Evolutionary conservation across 2,113 vertebrate species (phyloP).

Genomic region (Spizaetus ornatus): DNA sequence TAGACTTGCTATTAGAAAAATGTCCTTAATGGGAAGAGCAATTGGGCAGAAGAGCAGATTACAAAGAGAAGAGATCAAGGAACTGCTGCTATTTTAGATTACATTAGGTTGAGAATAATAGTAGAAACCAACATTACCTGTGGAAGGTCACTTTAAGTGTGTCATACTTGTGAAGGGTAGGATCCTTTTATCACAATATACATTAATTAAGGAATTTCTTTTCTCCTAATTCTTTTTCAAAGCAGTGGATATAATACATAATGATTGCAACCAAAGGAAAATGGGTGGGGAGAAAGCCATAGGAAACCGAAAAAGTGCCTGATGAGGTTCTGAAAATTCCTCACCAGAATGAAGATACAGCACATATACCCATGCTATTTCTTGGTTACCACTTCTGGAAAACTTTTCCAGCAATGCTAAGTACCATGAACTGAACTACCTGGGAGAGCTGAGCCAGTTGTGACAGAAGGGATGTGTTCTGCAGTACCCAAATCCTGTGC

Average conservation of each 20-base stretch:
- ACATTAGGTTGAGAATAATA: neutral
- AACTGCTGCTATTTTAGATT: constrained; percentile 25
- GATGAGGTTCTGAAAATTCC: neutral
- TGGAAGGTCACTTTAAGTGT: neutral
- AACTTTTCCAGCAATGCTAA: neutral
- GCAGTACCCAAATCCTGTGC: neutral
- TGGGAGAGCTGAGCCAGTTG: neutral
- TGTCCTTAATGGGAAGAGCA: constrained; percentile 46
- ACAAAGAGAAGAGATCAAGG: constrained; percentile 13
- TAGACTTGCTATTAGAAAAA: constrained; percentile 62
- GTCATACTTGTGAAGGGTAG: neutral
- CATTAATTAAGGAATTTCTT: neutral
- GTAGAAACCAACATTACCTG: neutral
- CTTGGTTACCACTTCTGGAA: neutral
- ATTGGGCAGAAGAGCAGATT: constrained; percentile 52
- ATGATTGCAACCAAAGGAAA: neutral
- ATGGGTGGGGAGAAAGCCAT: neutral
- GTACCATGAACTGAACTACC: neutral
- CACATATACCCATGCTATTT: neutral
- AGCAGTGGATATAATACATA: neutral
- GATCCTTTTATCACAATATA: neutral
- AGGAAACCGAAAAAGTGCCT: neutral
- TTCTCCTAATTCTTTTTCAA: neutral
- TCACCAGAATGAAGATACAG: neutral
- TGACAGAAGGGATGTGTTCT: neutral